Base-by-base conservation (phyloP, 2,888 invertebrate genomes). In the Drosophila nr. fundita region DNA sequence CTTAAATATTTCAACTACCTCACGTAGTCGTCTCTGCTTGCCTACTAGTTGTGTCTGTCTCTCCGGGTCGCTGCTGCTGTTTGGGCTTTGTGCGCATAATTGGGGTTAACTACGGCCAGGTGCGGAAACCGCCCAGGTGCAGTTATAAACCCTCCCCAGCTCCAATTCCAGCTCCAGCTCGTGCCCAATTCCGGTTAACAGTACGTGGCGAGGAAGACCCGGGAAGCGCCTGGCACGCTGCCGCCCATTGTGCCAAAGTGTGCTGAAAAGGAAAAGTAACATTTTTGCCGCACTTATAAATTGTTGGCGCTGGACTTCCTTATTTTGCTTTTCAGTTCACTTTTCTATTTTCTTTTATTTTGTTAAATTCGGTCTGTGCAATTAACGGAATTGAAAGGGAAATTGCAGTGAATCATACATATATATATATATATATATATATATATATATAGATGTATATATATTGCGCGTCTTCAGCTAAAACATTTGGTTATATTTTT, bases 21-120 rank as follows among this genome's bases (percentile, higher is more conserved):
- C 69, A 73, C 76, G 68, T 62, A 38, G 55, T 48, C 29, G 29
- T 15, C 55, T 21, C 21, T 21, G n/a, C 4, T 11, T 58, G 42
- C 58, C 78, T 57, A 57, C 69, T 83, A 68, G 77, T 83, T 74
- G 59, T 67, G 38, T 42, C 57, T 64, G 73, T 61, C 58, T 38
- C 40, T 30, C n/a, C 36, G 38, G 52, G 60, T 32, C 42, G 58
- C 40, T 42, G 11, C 40, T 42, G 11, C 58, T 59, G 76, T 73
- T 74, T 55, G 76, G 71, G 71, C 80, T 78, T 74, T 80, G 79
- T 82, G 77, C 78, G 73, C 77, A 73, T 91, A 90, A 90, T 91
- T 90, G 90, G 86, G 91, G 91, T 91, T 90, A 91, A 89, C 90
- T 89, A 74, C 75, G 81, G 73, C 74, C 84, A 86, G 87, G 85